phyloP scores from a whole-genome alignment of 2,113 vertebrate genomes.

The Burhinus bistriatus region DNA sequence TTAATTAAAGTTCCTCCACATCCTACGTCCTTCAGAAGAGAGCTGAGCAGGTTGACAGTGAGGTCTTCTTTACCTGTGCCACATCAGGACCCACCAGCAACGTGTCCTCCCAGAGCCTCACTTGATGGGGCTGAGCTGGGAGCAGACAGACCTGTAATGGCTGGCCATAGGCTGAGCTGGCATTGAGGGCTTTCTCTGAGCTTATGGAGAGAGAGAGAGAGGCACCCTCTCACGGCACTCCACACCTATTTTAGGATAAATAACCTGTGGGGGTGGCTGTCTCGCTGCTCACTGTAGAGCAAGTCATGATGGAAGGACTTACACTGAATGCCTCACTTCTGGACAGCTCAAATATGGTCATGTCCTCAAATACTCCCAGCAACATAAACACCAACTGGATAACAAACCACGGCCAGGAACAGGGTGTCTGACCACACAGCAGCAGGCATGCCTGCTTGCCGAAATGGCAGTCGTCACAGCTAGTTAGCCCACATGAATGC shows the following conservation, averaged over 20 bases:
- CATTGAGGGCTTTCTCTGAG: not conserved
- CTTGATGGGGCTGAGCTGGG: not conserved
- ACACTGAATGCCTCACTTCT: not conserved
- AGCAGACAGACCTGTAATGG: not conserved
- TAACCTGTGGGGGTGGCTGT: not conserved
- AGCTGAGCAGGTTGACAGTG: not conserved
- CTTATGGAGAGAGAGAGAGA: not conserved
- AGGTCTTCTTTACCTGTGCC: not conserved
- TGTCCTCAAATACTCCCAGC: not conserved
- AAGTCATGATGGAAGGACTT: not conserved
- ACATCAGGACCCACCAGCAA: not conserved
- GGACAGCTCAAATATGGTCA: not conserved
- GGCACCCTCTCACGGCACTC: not conserved
- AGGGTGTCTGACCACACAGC: not conserved
- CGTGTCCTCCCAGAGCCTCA: not conserved
- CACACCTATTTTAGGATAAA: not conserved
- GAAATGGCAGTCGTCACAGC: not conserved
- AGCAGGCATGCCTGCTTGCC: not conserved
- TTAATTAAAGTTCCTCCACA: not conserved
- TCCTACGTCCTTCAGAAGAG: not conserved
- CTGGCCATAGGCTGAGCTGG: not conserved
- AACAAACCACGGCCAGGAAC: not conserved
- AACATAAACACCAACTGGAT: not conserved
- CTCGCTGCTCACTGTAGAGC: not conserved
- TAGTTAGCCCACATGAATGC: not conserved